Base-by-base conservation (phyloP, 2,888 invertebrate species). In the Cryptocephalus primarius region DNA sequence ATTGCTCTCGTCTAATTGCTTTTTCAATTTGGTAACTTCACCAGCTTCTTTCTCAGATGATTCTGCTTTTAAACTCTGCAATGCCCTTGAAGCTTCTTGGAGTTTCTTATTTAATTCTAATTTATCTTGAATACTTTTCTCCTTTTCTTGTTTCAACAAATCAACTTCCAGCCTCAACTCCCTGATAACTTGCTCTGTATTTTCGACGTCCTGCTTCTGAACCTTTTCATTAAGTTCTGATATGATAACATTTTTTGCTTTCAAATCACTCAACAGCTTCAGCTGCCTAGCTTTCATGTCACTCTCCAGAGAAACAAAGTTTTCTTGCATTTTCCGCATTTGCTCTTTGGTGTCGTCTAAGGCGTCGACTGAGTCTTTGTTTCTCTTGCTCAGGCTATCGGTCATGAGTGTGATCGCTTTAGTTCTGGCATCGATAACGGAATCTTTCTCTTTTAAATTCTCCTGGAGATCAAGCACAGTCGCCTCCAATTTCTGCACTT, bases 381-480 rank as follows among this genome's bases (percentile, higher is more conserved):
- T 82, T 68, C 80, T 83, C 67, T 76, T 82, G 62, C 75, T 78
- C 48, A 86, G 71, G 67, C 80, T 83, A 56, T 84, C 85, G 8
- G 84, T 80, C 77, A 87, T 82, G 40, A 87, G 71, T 12, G 83
- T 80, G 39, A 83, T 79, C 32, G 90, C 88, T 71, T 82, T 82
- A 58, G 87, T 87, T 65, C 88, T 78, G 6, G 88, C 82, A 67
- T 84, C 82, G 60, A 90, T 85, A 43, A 90, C 84, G 60, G 85
- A 83, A 69, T 88, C 87, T 66, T 89, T 86, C 69, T 89, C 87
- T 61, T 80, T 82, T 4, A 89, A 73, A 68, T 82, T 82, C 65
- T 90, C 91, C 69, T 89, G 86, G 43, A 87, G 73, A 66, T 93
- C 92, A 53, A 91, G 68, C 42, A 91, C 78, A 50, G 77, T 78